These are phyloP conservation scores for Heliothis peltigera DNA, from an alignment of 2,888 invertebrate genomes.

Conservation along the genomic window DNA sequence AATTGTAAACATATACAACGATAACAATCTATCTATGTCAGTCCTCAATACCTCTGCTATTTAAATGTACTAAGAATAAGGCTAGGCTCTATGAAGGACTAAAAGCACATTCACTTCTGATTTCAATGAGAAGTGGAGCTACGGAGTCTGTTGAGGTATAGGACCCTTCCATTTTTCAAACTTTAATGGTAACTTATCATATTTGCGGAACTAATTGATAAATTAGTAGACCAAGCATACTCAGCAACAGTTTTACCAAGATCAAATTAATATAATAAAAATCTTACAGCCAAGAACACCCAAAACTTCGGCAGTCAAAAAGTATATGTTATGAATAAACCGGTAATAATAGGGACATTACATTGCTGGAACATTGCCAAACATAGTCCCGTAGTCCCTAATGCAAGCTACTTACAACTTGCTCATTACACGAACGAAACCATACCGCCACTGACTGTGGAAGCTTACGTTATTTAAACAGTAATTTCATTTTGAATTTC, in stretches of 20 bases:
- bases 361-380: constrained; percentile 55
- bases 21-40: constrained; percentile 16
- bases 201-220: too few relatives aligned
- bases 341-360: constrained; percentile 32
- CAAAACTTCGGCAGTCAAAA: constrained; percentile 10
- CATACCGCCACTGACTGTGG: constrained; percentile 5
- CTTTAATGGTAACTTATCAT: too few relatives aligned
- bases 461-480: constrained; percentile 33
- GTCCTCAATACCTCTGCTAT: constrained; percentile 6
- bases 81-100: background rate
- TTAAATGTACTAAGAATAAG: background rate
- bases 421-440: constrained; percentile 37
- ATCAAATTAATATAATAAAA: constrained; percentile 11
- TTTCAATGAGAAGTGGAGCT: background rate
- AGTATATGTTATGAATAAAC: constrained; percentile 19
- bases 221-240: too few relatives aligned
- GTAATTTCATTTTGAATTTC: constrained; percentile 51
- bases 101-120: background rate
- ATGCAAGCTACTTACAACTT: constrained; percentile 49
- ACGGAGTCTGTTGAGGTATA: background rate
- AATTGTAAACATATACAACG: background rate
- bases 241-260: too few relatives aligned
- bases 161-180: too few relatives aligned
- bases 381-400: constrained; percentile 41
- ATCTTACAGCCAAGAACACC: background rate